Conservation (phyloP, 2,888 invertebrate genomes). For the Amaurobius ferox region DNA sequence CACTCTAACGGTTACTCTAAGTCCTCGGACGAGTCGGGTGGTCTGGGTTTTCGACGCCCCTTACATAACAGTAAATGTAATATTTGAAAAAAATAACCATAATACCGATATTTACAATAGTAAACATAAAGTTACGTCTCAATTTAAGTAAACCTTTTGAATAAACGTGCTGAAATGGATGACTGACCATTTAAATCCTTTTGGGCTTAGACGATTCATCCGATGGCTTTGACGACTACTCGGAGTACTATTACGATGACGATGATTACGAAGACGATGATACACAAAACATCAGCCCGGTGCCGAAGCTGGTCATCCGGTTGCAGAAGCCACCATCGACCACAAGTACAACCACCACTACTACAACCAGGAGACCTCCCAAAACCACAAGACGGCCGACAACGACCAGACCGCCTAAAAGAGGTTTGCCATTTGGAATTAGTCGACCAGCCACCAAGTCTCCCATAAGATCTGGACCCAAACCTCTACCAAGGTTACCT, state of each 20-base stretch:
- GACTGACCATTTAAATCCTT: no score
- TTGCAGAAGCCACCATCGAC: conserved; percentile 53
- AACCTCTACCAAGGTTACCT: conserved; percentile 50
- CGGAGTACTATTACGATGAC: conserved; percentile 62
- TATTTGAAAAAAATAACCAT: no score
- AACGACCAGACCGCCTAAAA: conserved; percentile 46
- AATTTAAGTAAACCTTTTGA: no score
- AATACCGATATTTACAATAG: no score
- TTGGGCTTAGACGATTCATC: conserved; percentile 51
- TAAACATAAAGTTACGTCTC: no score
- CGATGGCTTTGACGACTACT: conserved; percentile 37
- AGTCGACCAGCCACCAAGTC: conserved; percentile 60
- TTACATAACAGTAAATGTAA: no score
- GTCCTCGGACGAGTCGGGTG: no score
- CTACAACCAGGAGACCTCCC: conserved; percentile 14
- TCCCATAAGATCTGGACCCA: conserved; percentile 44
- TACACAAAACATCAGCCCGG: conserved; percentile 37
- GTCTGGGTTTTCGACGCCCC: no score
- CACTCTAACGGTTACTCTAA: no score
- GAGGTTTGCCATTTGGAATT: conserved; percentile 54
- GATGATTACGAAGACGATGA: conserved; percentile 63
- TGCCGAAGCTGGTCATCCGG: conserved; percentile 48
- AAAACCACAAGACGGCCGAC: conserved; percentile 33
- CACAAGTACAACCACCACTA: conserved; percentile 32
- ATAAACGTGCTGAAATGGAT: no score